A percentile compares a stretch with the other conserved stretches of the same genome.
These are phyloP conservation scores for Eulithis testata DNA, from an alignment of 2,888 invertebrate species.

Conservation along the genomic window DNA sequence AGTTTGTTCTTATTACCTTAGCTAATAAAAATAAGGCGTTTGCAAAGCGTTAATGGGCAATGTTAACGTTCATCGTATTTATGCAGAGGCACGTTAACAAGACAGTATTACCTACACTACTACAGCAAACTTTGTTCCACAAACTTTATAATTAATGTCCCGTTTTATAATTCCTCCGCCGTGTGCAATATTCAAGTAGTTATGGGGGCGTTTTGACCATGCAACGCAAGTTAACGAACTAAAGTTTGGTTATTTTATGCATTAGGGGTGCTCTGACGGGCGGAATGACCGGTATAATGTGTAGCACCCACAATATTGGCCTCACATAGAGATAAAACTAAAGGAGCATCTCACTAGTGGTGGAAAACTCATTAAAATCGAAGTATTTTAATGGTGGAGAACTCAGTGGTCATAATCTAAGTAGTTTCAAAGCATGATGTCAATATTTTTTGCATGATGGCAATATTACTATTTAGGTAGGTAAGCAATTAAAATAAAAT, in stretches of 20 bases:
- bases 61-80: slow-evolving; percentile 61
- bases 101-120: slow-evolving; percentile 62
- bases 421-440: no score
- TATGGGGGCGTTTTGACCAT: slow-evolving; percentile 57
- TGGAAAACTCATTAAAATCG: no score
- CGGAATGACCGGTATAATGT: slow-evolving; percentile 5
- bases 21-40: slow-evolving; percentile 58
- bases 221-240: slow-evolving; percentile 38
- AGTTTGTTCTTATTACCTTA: slow-evolving; percentile 53
- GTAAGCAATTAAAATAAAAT: no score
- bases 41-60: slow-evolving; percentile 56
- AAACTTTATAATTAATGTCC: slow-evolving; percentile 72
- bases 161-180: slow-evolving; percentile 67
- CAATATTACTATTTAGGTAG: no score
- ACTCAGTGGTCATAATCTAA: no score
- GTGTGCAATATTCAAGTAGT: slow-evolving; percentile 63
- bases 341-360: no score
- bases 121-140: slow-evolving; percentile 62
- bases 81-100: slow-evolving; percentile 69
- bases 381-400: no score
- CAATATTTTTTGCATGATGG: no score
- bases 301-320: not conserved
- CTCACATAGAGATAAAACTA: no score
- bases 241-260: slow-evolving; percentile 45
- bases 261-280: slow-evolving; percentile 29